Conservation (phyloP, 2,888 invertebrate genomes). For the Lithosia quadra region DNA sequence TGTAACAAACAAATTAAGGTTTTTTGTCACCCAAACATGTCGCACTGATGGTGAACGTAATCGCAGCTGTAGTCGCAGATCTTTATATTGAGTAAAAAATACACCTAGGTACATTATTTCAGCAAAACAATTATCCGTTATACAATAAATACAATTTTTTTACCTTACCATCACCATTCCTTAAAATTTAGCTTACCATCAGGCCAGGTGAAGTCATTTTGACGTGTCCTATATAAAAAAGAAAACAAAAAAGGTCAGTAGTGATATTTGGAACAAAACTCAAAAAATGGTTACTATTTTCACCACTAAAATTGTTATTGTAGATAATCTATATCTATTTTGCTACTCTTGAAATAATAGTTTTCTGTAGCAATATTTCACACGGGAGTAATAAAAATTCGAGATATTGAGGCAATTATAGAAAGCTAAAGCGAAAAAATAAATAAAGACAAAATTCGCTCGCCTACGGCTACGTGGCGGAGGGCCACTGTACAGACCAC, state of each 20-base stretch:
- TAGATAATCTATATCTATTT: not conserved
- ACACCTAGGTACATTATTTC: too few relatives aligned
- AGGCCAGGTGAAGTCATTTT: too few relatives aligned
- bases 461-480: slow-evolving; percentile 69
- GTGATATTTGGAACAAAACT: too few relatives aligned
- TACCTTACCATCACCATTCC: too few relatives aligned
- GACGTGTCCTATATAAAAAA: too few relatives aligned
- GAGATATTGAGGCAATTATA: slow-evolving; percentile 78
- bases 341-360: slow-evolving; percentile 6
- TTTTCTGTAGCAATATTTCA: slow-evolving; percentile 66
- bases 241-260: too few relatives aligned
- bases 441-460: slow-evolving; percentile 73
- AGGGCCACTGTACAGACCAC: slow-evolving; percentile 82
- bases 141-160: too few relatives aligned
- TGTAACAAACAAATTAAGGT: slow-evolving; percentile 42
- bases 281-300: not conserved
- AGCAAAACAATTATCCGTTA: too few relatives aligned
- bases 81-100: too few relatives aligned
- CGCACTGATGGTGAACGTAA: not conserved
- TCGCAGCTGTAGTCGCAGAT: too few relatives aligned
- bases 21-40: slow-evolving; percentile 16
- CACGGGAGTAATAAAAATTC: slow-evolving; percentile 67
- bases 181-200: too few relatives aligned
- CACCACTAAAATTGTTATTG: not conserved
- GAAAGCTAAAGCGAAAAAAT: slow-evolving; percentile 70